Conservation (phyloP, 2,888 invertebrate genomes). For the Drosophila parthenogenetica region DNA sequence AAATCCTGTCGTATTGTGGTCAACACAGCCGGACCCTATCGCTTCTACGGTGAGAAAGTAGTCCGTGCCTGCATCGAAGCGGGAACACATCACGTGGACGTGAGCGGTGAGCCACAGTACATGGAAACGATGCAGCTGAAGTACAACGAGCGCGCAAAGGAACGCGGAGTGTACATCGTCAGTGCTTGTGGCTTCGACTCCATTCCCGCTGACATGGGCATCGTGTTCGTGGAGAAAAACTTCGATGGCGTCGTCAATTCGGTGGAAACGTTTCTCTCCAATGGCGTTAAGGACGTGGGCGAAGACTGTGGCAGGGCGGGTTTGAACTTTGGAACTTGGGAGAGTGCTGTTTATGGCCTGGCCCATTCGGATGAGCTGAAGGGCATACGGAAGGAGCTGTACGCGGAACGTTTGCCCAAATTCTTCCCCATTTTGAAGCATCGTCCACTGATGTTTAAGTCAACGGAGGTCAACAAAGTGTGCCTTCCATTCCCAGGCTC, state of each 20-base stretch:
- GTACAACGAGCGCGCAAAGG: conserved; percentile 90
- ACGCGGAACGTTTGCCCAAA: conserved; percentile 87
- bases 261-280: conserved; percentile 89
- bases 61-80: conserved; percentile 93
- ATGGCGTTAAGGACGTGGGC: conserved; percentile 77
- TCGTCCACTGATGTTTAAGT: conserved; percentile 86
- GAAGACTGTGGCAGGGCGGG: conserved; percentile 84
- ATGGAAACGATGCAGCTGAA: conserved; percentile 94
- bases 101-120: conserved; percentile 96
- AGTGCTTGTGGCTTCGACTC: conserved; percentile 98
- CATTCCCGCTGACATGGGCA: conserved; percentile 95
- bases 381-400: conserved; percentile 89
- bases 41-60: conserved; percentile 95
- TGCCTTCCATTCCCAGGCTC: conserved; percentile 93
- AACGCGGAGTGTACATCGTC: conserved; percentile 93
- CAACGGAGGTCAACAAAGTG: conserved; percentile 86
- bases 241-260: conserved; percentile 92
- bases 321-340: conserved; percentile 95
- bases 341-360: conserved; percentile 93
- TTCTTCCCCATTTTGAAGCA: conserved; percentile 87
- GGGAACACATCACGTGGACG: conserved; percentile 95
- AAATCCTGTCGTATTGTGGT: conserved; percentile 91
- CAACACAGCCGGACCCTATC: conserved; percentile 97
- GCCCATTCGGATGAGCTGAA: conserved; percentile 88
- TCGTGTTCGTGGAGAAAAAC: conserved; percentile 91